Conservation (phyloP, 2,113 vertebrate species). For the Phalacrocorax pelagicus region DNA sequence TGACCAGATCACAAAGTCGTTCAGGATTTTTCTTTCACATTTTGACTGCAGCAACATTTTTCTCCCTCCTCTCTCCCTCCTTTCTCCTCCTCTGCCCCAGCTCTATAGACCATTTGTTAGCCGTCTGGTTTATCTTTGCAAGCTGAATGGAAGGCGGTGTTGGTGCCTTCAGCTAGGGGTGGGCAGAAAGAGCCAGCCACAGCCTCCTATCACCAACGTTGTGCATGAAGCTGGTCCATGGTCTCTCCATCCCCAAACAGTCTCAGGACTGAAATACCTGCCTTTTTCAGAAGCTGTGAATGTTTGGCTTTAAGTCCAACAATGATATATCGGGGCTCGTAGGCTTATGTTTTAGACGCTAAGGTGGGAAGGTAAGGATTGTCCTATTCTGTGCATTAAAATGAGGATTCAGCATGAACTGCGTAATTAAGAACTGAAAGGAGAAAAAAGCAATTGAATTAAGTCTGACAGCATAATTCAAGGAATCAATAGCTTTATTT, state of each 20-base stretch:
- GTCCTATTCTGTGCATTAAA: slow-evolving; percentile 49
- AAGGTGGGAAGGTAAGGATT: slow-evolving; percentile 54
- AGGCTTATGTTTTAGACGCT: slow-evolving; percentile 53
- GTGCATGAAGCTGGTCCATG: background rate
- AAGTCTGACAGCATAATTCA: slow-evolving; percentile 65
- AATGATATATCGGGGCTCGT: slow-evolving; percentile 32
- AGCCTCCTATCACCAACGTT: background rate
- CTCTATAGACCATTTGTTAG: background rate
- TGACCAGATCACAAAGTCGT: background rate
- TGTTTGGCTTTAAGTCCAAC: slow-evolving; percentile 56
- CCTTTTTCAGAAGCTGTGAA: slow-evolving; percentile 12
- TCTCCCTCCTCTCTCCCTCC: background rate
- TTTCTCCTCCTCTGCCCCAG: background rate
- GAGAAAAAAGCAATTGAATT: slow-evolving; percentile 57
- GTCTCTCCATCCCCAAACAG: background rate
- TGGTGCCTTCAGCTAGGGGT: background rate
- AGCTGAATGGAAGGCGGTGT: background rate
- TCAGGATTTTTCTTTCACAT: background rate
- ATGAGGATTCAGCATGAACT: slow-evolving; percentile 60
- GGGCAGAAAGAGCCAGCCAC: background rate
- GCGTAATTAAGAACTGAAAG: slow-evolving; percentile 62
- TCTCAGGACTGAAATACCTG: slow-evolving; percentile 27
- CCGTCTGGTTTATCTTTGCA: background rate
- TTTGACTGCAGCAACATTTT: background rate
- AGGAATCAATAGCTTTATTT: slow-evolving; percentile 75